Evolutionary conservation across 2,113 vertebrate species (phyloP).

Genomic region (Cottus gobio): DNA sequence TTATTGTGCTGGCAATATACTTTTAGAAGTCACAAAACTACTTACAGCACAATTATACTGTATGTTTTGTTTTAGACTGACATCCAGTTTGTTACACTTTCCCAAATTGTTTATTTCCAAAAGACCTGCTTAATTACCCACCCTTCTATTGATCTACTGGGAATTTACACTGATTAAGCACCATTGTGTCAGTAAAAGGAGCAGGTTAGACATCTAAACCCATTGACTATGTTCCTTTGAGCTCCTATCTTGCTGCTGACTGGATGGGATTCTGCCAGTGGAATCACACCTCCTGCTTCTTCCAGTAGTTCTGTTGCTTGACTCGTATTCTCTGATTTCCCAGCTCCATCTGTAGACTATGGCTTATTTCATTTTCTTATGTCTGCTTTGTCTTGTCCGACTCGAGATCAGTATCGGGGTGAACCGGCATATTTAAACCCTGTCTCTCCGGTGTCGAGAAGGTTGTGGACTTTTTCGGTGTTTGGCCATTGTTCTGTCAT

Average conservation of each 20-base stretch:
- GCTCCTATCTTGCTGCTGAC: constrained; percentile 35
- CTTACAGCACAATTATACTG: background rate
- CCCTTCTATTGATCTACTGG: background rate
- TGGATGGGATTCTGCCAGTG: constrained; percentile 54
- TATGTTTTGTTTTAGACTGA: background rate
- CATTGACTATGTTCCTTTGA: constrained; percentile 19
- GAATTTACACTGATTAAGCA: background rate
- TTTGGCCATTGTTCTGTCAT: constrained; percentile 3
- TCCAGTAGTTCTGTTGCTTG: constrained; percentile 38
- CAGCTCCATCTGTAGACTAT: constrained; percentile 23
- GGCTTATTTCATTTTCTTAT: constrained; percentile 24
- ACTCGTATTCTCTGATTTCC: constrained; percentile 15
- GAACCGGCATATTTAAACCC: background rate
- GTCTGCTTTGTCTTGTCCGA: constrained; percentile 7
- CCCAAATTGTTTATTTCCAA: background rate
- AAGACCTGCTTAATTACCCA: background rate
- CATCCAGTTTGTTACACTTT: background rate
- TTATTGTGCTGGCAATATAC: background rate
- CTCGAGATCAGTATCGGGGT: background rate
- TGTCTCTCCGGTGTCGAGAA: constrained; percentile 29
- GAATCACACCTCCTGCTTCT: constrained; percentile 49
- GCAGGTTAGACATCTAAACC: constrained; percentile 59
- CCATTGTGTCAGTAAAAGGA: constrained; percentile 13
- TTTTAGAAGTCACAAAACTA: background rate
- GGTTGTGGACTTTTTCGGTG: constrained; percentile 15